These are phyloP conservation scores for Ceramica pisi DNA, from an alignment of 2,888 invertebrate species.

Conservation along the genomic window DNA sequence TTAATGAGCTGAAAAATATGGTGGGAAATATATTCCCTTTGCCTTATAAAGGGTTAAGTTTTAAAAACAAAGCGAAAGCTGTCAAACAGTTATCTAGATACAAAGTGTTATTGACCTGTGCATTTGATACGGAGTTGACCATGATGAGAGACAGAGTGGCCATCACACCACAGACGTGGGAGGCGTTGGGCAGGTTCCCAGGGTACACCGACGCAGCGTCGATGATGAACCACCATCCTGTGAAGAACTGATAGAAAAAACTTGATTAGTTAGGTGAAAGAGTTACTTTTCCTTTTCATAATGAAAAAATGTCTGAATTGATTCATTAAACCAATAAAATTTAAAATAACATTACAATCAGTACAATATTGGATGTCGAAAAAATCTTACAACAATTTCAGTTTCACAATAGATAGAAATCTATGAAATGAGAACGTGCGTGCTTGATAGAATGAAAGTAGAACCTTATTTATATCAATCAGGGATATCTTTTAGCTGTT, in stretches of 20 bases:
- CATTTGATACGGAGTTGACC: constrained; percentile 99
- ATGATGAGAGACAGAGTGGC: constrained; percentile 98
- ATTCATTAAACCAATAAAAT: neutral
- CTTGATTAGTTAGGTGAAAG: neutral
- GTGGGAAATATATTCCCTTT: too few species aligned
- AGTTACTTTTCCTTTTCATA: too few species aligned
- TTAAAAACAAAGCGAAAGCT: neutral
- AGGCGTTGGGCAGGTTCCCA: constrained; percentile 93
- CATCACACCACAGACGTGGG: constrained; percentile 98
- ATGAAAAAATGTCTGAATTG: neutral
- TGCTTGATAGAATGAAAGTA: neutral
- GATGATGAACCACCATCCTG: constrained; percentile 99
- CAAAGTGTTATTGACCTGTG: constrained; percentile 91
- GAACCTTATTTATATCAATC: neutral
- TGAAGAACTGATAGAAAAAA: constrained; percentile 93
- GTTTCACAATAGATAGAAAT: neutral
- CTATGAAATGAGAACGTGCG: too few species aligned
- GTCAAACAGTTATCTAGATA: constrained; percentile 7
- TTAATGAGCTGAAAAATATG: too few species aligned
- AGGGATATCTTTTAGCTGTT: neutral
- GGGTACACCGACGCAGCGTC: constrained; percentile 97
- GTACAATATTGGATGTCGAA: neutral
- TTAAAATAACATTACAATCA: neutral
- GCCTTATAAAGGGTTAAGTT: too few species aligned
- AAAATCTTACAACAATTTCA: neutral